Percentiles rank a stretch among this genome's conserved stretches.
Conservation (phyloP, 2,113 vertebrate genomes). For the Dipodomys stephensi region DNA sequence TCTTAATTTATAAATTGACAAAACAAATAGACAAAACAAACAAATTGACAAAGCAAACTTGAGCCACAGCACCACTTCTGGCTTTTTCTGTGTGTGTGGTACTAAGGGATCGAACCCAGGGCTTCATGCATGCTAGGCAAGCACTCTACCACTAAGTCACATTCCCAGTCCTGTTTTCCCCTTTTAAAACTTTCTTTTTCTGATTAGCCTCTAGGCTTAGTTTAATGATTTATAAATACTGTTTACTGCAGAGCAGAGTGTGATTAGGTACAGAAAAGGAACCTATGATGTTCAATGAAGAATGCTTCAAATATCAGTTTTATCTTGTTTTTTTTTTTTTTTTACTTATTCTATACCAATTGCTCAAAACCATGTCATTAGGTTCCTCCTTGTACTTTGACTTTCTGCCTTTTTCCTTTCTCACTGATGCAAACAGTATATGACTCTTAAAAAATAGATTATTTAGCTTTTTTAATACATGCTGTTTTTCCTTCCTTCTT, state of each 20-base stretch:
- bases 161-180: not conserved
- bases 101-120: too few relatives aligned
- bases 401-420: not conserved
- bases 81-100: too few relatives aligned
- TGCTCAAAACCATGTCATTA: slow-evolving; percentile 23
- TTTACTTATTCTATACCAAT: not conserved
- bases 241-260: not conserved
- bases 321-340: not conserved
- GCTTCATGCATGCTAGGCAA: too few relatives aligned
- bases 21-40: not conserved
- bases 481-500: not conserved
- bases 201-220: not conserved
- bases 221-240: slow-evolving; percentile 31
- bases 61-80: not conserved
- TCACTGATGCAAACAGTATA: too few relatives aligned
- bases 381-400: not conserved
- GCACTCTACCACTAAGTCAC: too few relatives aligned
- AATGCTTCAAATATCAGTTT: slow-evolving; percentile 23
- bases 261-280: slow-evolving; percentile 4
- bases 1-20: slow-evolving; percentile 1
- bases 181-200: not conserved
- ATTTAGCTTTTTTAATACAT: not conserved
- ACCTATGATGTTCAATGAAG: not conserved
- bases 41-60: not conserved
- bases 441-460: not conserved